Base-by-base conservation (phyloP, 2,888 invertebrate species). In the Scaptomyza tumidula region DNA sequence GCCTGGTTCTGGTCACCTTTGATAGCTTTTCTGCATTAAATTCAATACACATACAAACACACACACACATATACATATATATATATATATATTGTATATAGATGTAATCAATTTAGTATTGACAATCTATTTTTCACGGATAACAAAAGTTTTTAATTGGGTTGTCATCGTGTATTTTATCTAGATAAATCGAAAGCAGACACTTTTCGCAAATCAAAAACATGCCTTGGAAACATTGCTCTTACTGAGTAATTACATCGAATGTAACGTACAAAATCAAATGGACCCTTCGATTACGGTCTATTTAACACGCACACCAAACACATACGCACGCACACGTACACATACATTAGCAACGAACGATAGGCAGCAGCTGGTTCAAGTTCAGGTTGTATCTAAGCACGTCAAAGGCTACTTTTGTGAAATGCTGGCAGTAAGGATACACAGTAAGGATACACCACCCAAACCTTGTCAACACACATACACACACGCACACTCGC, bases 81-180 rank as follows among this genome's bases (percentile, higher is more conserved):
- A n/a, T n/a, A n/a, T n/a, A n/a, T n/a, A n/a, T n/a, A n/a, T n/a
- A n/a, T n/a, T n/a, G n/a, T n/a, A 19, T 19, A 19, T 19, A 19
- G 2, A 19, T 19, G 1, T 78, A 87, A 85, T 78, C 82, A 87
- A 84, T 63, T 73, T 75, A 62, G 61, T 70, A 81, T 77, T 77
- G 59, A 31, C 64, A 69, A 62, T 69, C 66, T 68, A 55, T 56
- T 52, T 66, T 73, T 48, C n/a, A 5, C 41, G 1, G 16, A 75
- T 81, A 71, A 78, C 70, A 85, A 85, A 82, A 83, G 69, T 78
- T 87, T 81, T 85, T 87, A 83, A 83, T 87, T 83, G 86, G 88
- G 79, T 85, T 78, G 79, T 57, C 69, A 43, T 37, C 48, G 46
- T 48, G 62, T 37, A 10, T 10, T 16, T 16, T 10, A 4, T 41